These are phyloP conservation scores for Sebastes trivittatus DNA, from an alignment of 2,797 vertebrate species.

Conservation along the genomic window DNA sequence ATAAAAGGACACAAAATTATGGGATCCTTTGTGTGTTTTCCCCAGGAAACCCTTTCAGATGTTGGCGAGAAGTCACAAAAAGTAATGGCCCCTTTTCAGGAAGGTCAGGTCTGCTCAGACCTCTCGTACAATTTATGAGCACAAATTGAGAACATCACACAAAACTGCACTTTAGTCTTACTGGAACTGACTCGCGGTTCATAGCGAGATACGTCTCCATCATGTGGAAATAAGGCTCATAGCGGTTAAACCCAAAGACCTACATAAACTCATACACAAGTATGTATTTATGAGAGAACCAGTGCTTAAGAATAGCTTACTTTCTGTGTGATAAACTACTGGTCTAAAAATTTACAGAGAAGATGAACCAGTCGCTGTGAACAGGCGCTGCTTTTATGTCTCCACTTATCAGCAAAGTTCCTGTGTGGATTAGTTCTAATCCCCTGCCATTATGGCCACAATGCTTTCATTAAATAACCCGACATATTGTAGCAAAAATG, in stretches of 20 bases:
- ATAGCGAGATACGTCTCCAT: background rate
- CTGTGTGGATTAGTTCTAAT: constrained; percentile 74
- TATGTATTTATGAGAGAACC: background rate
- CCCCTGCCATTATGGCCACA: constrained; percentile 64
- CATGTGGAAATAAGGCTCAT: background rate
- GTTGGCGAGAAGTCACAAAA: background rate
- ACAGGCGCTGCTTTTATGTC: constrained; percentile 61
- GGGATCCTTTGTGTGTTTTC: background rate
- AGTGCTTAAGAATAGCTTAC: constrained; percentile 34
- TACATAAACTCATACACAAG: too few species aligned
- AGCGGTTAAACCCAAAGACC: background rate
- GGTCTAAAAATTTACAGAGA: constrained; percentile 46
- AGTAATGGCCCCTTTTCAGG: background rate
- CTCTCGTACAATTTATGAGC: background rate
- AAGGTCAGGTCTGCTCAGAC: background rate
- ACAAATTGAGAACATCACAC: background rate
- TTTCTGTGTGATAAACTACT: constrained; percentile 46
- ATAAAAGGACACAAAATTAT: background rate
- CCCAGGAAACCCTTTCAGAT: background rate
- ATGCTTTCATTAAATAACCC: constrained; percentile 75
- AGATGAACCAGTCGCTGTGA: constrained; percentile 59
- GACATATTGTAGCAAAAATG: constrained; percentile 68
- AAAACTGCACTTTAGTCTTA: background rate
- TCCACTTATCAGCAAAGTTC: constrained; percentile 74
- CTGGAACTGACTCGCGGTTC: background rate